Base-by-base conservation (phyloP, 2,113 vertebrate species). In the Muntiacus muntjak region DNA sequence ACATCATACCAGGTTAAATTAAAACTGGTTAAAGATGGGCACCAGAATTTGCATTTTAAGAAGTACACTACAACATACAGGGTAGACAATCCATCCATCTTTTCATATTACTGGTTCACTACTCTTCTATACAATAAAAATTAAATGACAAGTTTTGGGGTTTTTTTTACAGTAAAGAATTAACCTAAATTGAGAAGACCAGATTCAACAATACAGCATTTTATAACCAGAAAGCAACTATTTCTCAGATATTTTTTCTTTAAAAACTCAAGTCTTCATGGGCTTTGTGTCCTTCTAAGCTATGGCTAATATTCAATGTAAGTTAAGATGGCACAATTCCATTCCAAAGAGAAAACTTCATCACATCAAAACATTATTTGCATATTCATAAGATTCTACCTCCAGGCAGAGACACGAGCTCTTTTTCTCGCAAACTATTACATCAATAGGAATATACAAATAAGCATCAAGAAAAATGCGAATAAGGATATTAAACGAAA, bases 331-430 rank as follows among this genome's bases (percentile, higher is more conserved):
- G 89, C 58, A 97, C 84, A 90, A 50, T 87, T 95, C 74, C 54
- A 90, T 88, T 96, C 62, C 95, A 97, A 97, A 97, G 91, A 81
- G 94, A 96, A 98, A 97, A 97, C 95, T 97, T 97, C 87, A 97
- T 95, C 95, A 95, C 95, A 95, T 98, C 95, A 98, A 95, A 97
- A 97, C 36, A 97, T 88, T 58, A 98, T 98, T 97, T 98, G 95
- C 98, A 97, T 97, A 98, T 97, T 98, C 93, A 97, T 97, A 97
- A 97, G 96, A 94, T 95, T 98, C 95, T 76, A 97, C 96, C 95
- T 98, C 94, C 62, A 87, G 97, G 95, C 95, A 94, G 86, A 98
- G 91, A 98, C 93, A 96, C 89, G 93, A 96, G 89, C 81, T 95
- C 95, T 97, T 97, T 98, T 94, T 96, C 95, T 96, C 95, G 83